Evolutionary conservation across 1,140 invertebrate species (phyloP).

Genomic region (Oncopeltus fasciatus): DNA sequence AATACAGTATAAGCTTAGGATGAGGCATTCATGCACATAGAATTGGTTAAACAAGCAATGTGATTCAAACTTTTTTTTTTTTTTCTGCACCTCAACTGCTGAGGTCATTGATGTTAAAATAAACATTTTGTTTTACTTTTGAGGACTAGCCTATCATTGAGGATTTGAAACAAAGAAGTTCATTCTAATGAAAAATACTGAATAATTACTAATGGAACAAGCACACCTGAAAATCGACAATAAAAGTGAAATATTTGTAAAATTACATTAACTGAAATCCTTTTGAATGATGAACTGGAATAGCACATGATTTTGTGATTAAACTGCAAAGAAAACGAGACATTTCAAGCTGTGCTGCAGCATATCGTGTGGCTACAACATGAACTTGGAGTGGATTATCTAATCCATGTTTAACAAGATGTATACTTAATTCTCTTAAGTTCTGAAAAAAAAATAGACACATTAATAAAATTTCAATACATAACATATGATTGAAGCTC

Average conservation of each 20-base stretch:
- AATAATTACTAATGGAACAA: constrained; percentile 1
- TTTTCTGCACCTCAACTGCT: too few relatives aligned
- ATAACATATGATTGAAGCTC: too few relatives aligned
- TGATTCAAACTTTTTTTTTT: too few relatives aligned
- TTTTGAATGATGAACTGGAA: constrained; percentile 47
- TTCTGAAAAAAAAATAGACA: constrained; percentile 50
- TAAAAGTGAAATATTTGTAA: too few relatives aligned
- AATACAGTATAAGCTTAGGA: too few relatives aligned
- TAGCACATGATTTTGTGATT: constrained; percentile 47
- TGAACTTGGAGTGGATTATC: constrained; percentile 57
- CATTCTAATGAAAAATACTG: not conserved
- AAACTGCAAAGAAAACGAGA: constrained; percentile 60
- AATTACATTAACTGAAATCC: constrained; percentile 66
- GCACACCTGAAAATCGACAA: constrained; percentile 14
- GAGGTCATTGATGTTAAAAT: too few relatives aligned
- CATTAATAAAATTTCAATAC: too few relatives aligned
- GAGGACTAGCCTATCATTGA: too few relatives aligned
- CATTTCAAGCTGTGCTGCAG: constrained; percentile 59
- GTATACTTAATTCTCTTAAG: constrained; percentile 63
- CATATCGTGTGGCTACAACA: constrained; percentile 63
- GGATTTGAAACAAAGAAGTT: too few relatives aligned
- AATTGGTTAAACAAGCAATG: too few relatives aligned
- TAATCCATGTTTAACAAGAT: constrained; percentile 49
- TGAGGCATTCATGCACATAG: too few relatives aligned
- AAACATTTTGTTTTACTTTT: too few relatives aligned